Percentiles rank a stretch among this genome's conserved stretches.
Evolutionary conservation across 2,113 vertebrate genomes (phyloP).

Genomic region (Tautogolabrus adspersus): DNA sequence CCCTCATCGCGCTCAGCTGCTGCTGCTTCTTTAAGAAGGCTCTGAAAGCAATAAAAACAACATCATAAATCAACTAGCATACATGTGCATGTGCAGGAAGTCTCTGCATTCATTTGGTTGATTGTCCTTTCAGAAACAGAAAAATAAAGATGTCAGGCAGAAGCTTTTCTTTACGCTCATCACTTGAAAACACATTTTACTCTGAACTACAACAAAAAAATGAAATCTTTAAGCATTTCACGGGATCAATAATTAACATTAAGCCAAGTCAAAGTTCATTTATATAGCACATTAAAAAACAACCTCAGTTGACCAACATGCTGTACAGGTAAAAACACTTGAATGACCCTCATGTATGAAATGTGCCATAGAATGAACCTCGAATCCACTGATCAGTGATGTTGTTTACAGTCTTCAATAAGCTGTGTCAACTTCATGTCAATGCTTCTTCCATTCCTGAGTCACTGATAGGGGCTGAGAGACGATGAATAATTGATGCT

Average conservation of each 20-base stretch:
- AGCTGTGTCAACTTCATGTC: slow-evolving; percentile 38
- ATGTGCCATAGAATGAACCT: not conserved
- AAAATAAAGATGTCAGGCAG: not conserved
- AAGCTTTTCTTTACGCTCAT: not conserved
- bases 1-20: slow-evolving; percentile 90
- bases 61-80: not conserved
- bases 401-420: slow-evolving; percentile 12
- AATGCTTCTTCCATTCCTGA: slow-evolving; percentile 21
- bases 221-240: not conserved
- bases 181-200: not conserved
- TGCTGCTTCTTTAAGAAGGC: slow-evolving; percentile 91
- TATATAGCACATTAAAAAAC: no score
- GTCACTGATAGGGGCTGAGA: slow-evolving; percentile 25
- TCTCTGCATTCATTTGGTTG: not conserved
- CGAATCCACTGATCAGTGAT: slow-evolving; percentile 23
- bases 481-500: slow-evolving; percentile 53
- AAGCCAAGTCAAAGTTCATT: no score
- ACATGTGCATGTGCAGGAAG: not conserved
- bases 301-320: no score
- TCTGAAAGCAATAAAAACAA: slow-evolving; percentile 68
- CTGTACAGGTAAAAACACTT: no score
- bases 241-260: no score
- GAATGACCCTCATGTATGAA: not conserved
- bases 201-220: not conserved
- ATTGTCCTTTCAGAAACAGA: not conserved